Evolutionary conservation across 2,113 vertebrate genomes (phyloP).

Genomic region (Osmerus mordax): DNA sequence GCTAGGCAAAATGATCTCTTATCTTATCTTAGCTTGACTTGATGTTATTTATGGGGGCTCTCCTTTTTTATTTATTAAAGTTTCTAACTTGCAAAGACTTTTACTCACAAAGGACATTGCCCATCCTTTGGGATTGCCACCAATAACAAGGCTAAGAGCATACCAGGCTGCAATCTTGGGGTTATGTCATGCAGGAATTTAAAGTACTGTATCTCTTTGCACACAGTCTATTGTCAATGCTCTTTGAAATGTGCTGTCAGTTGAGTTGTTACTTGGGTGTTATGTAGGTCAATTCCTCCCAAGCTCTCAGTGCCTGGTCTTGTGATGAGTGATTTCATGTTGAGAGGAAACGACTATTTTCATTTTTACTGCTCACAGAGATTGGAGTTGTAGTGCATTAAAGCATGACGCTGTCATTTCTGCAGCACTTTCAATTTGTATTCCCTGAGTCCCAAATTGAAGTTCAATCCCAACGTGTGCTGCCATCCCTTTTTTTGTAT

Average conservation of each 20-base stretch:
- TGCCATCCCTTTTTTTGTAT: constrained; percentile 39
- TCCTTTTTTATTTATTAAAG: not conserved
- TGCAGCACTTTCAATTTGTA: constrained; percentile 32
- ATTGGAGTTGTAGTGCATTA: constrained; percentile 52
- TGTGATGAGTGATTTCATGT: constrained; percentile 62
- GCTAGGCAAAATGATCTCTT: not conserved
- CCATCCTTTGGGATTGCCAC: not conserved
- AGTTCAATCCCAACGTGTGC: constrained; percentile 50
- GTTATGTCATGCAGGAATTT: not conserved
- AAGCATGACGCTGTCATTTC: constrained; percentile 58
- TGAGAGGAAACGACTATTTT: constrained; percentile 50
- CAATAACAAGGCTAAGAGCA: not conserved
- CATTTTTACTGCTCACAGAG: constrained; percentile 59
- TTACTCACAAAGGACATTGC: not conserved
- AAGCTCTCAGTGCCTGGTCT: constrained; percentile 41
- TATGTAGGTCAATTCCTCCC: constrained; percentile 66
- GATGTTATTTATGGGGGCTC: not conserved
- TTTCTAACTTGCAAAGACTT: not conserved
- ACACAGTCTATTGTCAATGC: constrained; percentile 49
- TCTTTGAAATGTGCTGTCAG: constrained; percentile 32
- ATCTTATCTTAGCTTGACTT: not conserved
- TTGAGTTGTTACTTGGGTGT: constrained; percentile 36
- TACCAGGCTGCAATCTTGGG: not conserved
- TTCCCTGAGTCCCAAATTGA: constrained; percentile 50
- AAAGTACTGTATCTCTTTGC: not conserved